Evolutionary conservation across 2,888 invertebrate species (phyloP).

Genomic region (Zonitis immaculata): DNA sequence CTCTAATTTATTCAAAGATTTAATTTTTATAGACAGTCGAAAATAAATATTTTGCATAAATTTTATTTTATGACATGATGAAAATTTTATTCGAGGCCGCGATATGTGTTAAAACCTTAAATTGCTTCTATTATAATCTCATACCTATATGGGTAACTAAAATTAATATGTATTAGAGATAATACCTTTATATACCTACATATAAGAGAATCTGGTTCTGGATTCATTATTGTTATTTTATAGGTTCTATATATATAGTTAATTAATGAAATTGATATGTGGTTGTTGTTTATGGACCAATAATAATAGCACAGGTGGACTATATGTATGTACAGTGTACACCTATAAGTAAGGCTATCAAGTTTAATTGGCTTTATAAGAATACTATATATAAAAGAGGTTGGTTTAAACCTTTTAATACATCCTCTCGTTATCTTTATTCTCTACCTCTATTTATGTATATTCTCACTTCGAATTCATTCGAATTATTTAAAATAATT

Average conservation of each 20-base stretch:
- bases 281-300: background rate
- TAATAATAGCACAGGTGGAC: background rate
- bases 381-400: background rate
- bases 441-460: too few species aligned
- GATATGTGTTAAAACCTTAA: too few species aligned
- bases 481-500: too few species aligned
- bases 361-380: background rate
- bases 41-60: background rate
- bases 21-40: background rate
- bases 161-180: too few species aligned
- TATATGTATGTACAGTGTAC: too few species aligned
- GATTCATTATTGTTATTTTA: background rate
- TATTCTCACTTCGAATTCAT: too few species aligned
- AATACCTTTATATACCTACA: too few species aligned
- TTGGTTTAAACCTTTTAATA: too few species aligned
- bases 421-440: too few species aligned
- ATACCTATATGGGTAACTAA: too few species aligned
- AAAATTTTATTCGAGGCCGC: background rate
- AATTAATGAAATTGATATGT: background rate
- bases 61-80: background rate
- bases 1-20: constrained; percentile 1
- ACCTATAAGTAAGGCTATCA: background rate
- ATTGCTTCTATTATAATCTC: too few species aligned
- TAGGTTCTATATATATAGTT: background rate
- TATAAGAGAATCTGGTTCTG: background rate